phyloP scores from a whole-genome alignment of 2,797 vertebrate genomes.

The Luscinia megarhynchos region DNA sequence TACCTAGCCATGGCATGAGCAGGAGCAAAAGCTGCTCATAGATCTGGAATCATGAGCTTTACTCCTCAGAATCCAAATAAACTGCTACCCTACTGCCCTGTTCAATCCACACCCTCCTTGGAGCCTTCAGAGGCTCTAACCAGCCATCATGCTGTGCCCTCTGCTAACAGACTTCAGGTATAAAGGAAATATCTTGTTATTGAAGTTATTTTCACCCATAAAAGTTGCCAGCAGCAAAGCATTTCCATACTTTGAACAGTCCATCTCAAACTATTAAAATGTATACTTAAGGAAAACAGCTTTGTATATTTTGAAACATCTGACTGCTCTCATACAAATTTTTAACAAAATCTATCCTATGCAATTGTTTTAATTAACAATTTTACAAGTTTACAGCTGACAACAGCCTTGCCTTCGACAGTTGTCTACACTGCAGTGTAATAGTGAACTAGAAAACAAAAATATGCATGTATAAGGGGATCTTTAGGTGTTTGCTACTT shows the following conservation, averaged over 20 bases:
- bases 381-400: neutral
- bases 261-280: neutral
- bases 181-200: neutral
- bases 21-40: neutral
- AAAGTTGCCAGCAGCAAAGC: neutral
- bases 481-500: neutral
- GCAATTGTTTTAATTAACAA: conserved; percentile 20
- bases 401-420: neutral
- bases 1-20: neutral
- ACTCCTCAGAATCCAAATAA: neutral
- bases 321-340: neutral
- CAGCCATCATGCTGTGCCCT: neutral
- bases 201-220: neutral
- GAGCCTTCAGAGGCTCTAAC: neutral
- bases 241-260: neutral
- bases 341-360: neutral
- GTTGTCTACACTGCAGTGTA: neutral
- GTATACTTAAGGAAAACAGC: neutral
- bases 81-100: neutral
- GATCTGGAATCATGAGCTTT: neutral
- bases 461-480: neutral
- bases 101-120: neutral
- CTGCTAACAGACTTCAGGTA: neutral
- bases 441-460: neutral
- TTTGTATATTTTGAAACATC: neutral